phyloP scores from a whole-genome alignment of 2,797 vertebrate genomes.

The Oreochromis mossambicus region DNA sequence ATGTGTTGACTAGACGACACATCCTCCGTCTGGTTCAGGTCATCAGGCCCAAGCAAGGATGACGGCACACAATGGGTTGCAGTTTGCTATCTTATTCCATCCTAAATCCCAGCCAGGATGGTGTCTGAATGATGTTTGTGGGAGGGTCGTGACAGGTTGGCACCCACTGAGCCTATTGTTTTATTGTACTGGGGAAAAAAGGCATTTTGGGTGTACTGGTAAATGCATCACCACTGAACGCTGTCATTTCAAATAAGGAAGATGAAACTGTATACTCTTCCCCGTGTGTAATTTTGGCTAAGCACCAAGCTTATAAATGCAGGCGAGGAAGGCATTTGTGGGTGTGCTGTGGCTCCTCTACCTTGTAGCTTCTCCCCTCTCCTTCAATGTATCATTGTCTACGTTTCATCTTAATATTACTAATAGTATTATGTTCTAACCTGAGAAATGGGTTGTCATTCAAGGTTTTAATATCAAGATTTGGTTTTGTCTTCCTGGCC shows the following conservation, averaged over 20 bases:
- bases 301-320: slow-evolving; percentile 18
- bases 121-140: slow-evolving; percentile 1
- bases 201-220: slow-evolving; percentile 32
- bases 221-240: slow-evolving; percentile 43
- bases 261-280: slow-evolving; percentile 20
- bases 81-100: slow-evolving; percentile 6
- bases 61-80: neutral
- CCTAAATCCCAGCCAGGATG: neutral
- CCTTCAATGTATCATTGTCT: neutral
- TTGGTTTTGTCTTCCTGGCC: neutral
- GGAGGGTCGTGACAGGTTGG: slow-evolving; percentile 25
- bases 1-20: slow-evolving; percentile 17
- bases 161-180: slow-evolving; percentile 17
- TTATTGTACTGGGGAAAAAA: slow-evolving; percentile 5
- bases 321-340: neutral
- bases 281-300: slow-evolving; percentile 18
- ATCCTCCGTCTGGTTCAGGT: slow-evolving; percentile 38
- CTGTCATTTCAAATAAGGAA: slow-evolving; percentile 15
- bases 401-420: neutral
- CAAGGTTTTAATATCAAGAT: neutral
- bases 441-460: neutral
- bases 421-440: neutral
- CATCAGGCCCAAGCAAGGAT: neutral
- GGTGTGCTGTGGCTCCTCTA: neutral
- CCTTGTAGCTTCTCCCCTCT: neutral